Evolutionary conservation across 2,113 vertebrate genomes (phyloP).

Genomic region (Campylomormyrus tamandua): DNA sequence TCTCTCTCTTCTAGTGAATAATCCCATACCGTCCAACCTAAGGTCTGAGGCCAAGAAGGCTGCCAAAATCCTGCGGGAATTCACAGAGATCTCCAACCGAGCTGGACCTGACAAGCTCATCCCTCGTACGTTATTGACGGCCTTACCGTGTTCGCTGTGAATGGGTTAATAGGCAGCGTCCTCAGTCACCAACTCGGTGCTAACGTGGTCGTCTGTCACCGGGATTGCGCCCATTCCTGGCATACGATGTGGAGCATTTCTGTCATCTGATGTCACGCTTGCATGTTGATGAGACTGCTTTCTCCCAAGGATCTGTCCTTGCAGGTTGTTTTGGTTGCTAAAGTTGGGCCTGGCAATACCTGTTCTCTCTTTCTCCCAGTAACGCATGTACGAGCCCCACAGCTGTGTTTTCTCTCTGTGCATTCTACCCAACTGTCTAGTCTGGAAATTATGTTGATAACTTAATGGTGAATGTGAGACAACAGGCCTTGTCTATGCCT

Average conservation of each 20-base stretch:
- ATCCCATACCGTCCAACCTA: constrained; percentile 86
- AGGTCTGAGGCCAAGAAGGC: constrained; percentile 93
- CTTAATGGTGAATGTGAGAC: background rate
- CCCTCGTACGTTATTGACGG: constrained; percentile 58
- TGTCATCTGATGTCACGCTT: constrained; percentile 22
- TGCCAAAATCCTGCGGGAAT: constrained; percentile 89
- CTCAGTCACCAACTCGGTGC: background rate
- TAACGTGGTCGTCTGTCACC: background rate
- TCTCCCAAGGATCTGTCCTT: constrained; percentile 23
- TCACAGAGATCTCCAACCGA: constrained; percentile 87
- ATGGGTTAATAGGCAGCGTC: background rate
- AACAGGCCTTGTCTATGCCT: background rate
- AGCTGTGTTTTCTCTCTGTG: background rate
- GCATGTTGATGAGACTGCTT: constrained; percentile 10
- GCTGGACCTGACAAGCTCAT: constrained; percentile 90
- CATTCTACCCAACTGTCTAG: background rate
- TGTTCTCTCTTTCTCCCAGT: background rate
- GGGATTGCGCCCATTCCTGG: background rate
- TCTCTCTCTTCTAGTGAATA: constrained; percentile 76
- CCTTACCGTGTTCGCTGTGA: background rate
- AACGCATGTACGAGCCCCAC: background rate
- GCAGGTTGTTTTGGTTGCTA: background rate
- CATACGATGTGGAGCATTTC: constrained; percentile 12
- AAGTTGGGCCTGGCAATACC: background rate
- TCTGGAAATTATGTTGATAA: constrained; percentile 1